phyloP scores from a whole-genome alignment of 1,140 invertebrate species.

The Spodoptera litura region DNA sequence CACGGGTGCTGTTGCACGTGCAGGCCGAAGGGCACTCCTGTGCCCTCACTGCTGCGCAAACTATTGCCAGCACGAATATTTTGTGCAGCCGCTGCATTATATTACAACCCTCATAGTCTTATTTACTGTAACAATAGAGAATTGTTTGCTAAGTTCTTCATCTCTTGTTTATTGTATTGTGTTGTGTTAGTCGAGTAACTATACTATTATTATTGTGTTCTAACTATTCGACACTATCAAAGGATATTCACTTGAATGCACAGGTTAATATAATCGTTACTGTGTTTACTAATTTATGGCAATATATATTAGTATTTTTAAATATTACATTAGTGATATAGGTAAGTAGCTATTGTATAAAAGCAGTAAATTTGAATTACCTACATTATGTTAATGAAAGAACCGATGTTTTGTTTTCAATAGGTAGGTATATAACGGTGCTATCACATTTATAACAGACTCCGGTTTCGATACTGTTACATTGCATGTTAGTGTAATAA shows the following conservation, averaged over 20 bases:
- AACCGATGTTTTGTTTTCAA: slow-evolving; percentile 4
- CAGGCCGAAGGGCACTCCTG: slow-evolving; percentile 71
- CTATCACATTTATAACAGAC: slow-evolving; percentile 30
- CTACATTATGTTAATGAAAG: not conserved
- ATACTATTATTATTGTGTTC: slow-evolving; percentile 41
- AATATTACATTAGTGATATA: not conserved
- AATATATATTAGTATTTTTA: not conserved
- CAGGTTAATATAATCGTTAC: not conserved
- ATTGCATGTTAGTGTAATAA: slow-evolving; percentile 43
- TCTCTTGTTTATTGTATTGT: not conserved
- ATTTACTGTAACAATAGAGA: slow-evolving; percentile 82
- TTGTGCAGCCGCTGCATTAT: slow-evolving; percentile 84
- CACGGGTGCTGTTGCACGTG: slow-evolving; percentile 64
- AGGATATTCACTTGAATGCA: not conserved
- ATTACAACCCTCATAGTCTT: slow-evolving; percentile 83
- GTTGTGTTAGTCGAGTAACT: not conserved
- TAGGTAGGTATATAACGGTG: slow-evolving; percentile 14
- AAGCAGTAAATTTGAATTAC: too few species aligned
- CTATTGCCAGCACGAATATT: slow-evolving; percentile 82
- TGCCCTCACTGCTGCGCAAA: slow-evolving; percentile 75
- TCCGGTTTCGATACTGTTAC: slow-evolving; percentile 42
- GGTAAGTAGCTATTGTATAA: not conserved
- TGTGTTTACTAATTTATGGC: not conserved
- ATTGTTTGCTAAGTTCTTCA: slow-evolving; percentile 17
- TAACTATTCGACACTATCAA: slow-evolving; percentile 7